Conservation (phyloP, 37 sponge, comb jelly and placozoan genomes). For the Chondrosia reniformis region DNA sequence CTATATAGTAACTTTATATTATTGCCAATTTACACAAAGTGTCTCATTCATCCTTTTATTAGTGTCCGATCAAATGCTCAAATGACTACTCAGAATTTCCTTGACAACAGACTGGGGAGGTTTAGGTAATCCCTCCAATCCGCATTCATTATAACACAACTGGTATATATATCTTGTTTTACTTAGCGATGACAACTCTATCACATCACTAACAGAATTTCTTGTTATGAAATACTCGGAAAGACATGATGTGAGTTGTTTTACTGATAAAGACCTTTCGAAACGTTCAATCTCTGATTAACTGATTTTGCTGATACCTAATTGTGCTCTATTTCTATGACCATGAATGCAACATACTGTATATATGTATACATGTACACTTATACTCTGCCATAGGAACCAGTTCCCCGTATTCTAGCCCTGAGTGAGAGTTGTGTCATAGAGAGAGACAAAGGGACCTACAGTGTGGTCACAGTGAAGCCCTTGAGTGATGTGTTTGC, state of each 20-base stretch:
- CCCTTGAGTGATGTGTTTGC: constrained; percentile 90
- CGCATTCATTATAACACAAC: neutral
- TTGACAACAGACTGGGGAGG: constrained; percentile 64
- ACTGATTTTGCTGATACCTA: no score
- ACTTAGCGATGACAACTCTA: constrained; percentile 88
- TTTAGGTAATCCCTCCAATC: constrained; percentile 63
- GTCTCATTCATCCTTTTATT: neutral
- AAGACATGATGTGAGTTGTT: constrained; percentile 62
- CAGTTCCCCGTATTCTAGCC: constrained; percentile 78
- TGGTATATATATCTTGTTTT: neutral
- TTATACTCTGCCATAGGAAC: constrained; percentile 48
- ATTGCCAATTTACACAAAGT: neutral
- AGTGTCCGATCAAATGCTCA: constrained; percentile 58
- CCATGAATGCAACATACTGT: neutral
- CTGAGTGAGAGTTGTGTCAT: constrained; percentile 92
- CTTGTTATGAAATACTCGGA: constrained; percentile 71
- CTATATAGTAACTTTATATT: no score
- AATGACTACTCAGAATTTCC: constrained; percentile 49
- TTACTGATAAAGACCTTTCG: no score
- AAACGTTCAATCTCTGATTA: no score
- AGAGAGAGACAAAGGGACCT: constrained; percentile 97
- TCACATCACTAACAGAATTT: constrained; percentile 94
- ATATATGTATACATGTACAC: neutral
- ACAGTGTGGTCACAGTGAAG: constrained; percentile 77
- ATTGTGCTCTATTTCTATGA: neutral